These are phyloP conservation scores for Sebastes diaconus DNA, from an alignment of 2,797 vertebrate species.

Conservation along the genomic window DNA sequence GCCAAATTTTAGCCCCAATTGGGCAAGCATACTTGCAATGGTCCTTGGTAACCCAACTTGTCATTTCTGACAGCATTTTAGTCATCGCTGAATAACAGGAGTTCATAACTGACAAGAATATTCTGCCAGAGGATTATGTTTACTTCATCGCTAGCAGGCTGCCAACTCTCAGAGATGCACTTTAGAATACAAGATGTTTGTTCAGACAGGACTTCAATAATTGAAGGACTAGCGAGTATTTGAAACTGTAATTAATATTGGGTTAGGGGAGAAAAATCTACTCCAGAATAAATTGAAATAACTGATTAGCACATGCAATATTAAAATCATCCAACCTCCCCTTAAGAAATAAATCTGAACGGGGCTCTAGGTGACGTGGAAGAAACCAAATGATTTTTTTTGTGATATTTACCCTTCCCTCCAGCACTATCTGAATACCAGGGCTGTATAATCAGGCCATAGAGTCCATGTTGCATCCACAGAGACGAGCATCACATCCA, in stretches of 20 bases:
- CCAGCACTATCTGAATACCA: slow-evolving; percentile 75
- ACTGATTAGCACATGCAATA: slow-evolving; percentile 21
- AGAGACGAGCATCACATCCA: slow-evolving; percentile 72
- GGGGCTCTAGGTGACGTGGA: slow-evolving; percentile 5
- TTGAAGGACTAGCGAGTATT: background rate
- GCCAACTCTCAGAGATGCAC: slow-evolving; percentile 9
- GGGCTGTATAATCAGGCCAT: slow-evolving; percentile 73
- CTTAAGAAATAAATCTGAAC: slow-evolving; percentile 19
- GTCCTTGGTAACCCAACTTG: background rate
- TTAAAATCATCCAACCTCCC: slow-evolving; percentile 1
- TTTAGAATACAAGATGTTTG: slow-evolving; percentile 14
- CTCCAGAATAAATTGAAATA: slow-evolving; percentile 14
- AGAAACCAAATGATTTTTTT: slow-evolving; percentile 29
- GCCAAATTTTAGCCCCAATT: background rate
- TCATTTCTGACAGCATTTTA: slow-evolving; percentile 8
- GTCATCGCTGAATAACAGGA: background rate
- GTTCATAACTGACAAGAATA: background rate
- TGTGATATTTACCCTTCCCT: slow-evolving; percentile 80
- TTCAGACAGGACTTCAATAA: slow-evolving; percentile 13
- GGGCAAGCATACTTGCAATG: background rate
- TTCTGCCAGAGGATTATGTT: slow-evolving; percentile 2
- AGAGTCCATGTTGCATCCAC: slow-evolving; percentile 70
- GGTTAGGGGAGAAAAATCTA: background rate
- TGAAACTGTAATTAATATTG: slow-evolving; percentile 12
- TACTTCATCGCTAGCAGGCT: background rate